Base-by-base conservation (phyloP, 1,140 invertebrate genomes). In the Tribolium castaneum region DNA sequence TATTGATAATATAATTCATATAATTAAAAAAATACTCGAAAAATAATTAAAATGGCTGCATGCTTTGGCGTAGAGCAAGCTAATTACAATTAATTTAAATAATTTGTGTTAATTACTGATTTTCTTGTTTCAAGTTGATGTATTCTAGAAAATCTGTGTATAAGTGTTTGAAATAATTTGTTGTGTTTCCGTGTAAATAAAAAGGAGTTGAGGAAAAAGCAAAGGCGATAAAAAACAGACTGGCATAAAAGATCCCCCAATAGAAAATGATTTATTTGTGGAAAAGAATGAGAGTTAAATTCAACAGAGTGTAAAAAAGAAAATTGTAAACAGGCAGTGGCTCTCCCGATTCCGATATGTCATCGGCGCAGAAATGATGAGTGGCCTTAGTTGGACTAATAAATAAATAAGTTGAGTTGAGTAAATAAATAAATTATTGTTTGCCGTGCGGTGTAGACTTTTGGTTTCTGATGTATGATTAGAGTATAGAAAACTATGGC, bases 221-320 rank as follows among this genome's bases (percentile, higher is more conserved):
- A 4, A 45, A 45, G 39, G 39, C 39, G 39, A 45, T 45, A 45
- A 45, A 39, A 45, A 45, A 45, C 39, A 45, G 39, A 45, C 39
- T 45, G 39, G 39, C 39, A 45, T 45, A 45, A 45, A 45, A 45
- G 39, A 45, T 45, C 39, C 39, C 34, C 39, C 39, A 45, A 45
- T 45, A 45, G 39, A 45, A 45, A 45, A 45, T 45, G 39, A 45
- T 45, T 45, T 45, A 45, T 45, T 45, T 45, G 39, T 45, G 39
- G 39, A 45, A 10, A 45, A 45, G 39, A 45, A 45, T 45, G 39
- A 45, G 39, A 45, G 39, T 59, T 19, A 30, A 59, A 59, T 59
- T 59, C 54, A 19, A 59, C 22, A 59, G 22, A 59, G 22, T 59
- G 54, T 25, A 59, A 59, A 59, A 59, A 59, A 59, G 39, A 59